Evolutionary conservation across 2,888 invertebrate genomes (phyloP), one percentile per base, ranked within the genome.

Genomic region (Helleia helle): DNA sequence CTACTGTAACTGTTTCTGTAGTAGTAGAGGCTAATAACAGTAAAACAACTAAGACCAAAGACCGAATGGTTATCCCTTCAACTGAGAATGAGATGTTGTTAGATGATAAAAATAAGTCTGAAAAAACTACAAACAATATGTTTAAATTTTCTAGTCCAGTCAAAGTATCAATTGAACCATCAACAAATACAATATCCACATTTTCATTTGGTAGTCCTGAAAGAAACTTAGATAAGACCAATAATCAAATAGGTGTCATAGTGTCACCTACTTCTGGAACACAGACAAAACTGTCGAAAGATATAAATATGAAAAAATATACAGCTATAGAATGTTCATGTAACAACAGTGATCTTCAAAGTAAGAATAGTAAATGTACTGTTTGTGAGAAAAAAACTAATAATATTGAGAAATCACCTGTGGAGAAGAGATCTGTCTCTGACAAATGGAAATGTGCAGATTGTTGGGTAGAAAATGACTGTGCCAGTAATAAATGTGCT

Each of bases 81-180:
- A 38, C 22, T 12, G 18, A 12, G n/a, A 22, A 28, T 8, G 13
- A 14, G 8, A 25, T 12, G 26, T 12, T 18, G 11, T 6, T 17
- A 14, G 29, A 34, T 22, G 17, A 29, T 28, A 56, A 54, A 40
- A 53, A 44, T 41, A 41, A 50, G 38, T 43, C 46, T 48, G 55
- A 40, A 46, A 54, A 41, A 45, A 51, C 51, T 12, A 12, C 3
- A 12, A 22, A 12, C 1, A 34, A 15, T 31, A 9, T 17, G 12
- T 76, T 62, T 48, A 64, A 54, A 55, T 77, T 76, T 54, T 61
- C 79, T 5, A 59, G 50, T 43, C 75, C 79, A 25, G 58, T 66
- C 13, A 59, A 46, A 50, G 48, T 73, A 49, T 54, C 65, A 27
- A 50, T 41, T 41, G 65, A 64, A 22, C 40, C 40, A 18, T 31